These are phyloP conservation scores for Lipophrys pholis DNA, from an alignment of 2,113 vertebrate genomes.

Conservation along the genomic window DNA sequence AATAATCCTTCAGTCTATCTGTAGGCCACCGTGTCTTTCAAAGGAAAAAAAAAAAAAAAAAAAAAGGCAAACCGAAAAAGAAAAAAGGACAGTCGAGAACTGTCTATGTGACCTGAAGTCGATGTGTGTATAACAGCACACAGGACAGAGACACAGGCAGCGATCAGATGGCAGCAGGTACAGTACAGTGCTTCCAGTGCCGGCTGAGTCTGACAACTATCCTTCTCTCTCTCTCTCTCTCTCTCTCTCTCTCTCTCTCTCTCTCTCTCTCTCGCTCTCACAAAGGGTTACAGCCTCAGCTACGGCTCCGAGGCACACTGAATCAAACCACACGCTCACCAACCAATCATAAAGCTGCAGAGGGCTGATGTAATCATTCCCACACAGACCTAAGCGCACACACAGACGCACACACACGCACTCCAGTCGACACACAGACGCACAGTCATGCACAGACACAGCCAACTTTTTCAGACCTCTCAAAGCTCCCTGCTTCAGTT, in stretches of 20 bases:
- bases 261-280: slow-evolving; percentile 49
- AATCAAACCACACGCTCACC: slow-evolving; percentile 81
- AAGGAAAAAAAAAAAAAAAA: neutral
- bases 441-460: slow-evolving; percentile 73
- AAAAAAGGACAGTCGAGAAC: neutral
- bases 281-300: slow-evolving; percentile 82
- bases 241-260: slow-evolving; percentile 39
- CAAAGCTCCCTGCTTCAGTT: slow-evolving; percentile 53
- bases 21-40: slow-evolving; percentile 25
- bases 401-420: slow-evolving; percentile 31
- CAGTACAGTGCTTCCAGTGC: slow-evolving; percentile 65
- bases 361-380: slow-evolving; percentile 84
- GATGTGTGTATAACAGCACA: slow-evolving; percentile 32
- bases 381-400: slow-evolving; percentile 71
- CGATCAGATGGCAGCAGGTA: slow-evolving; percentile 69
- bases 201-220: slow-evolving; percentile 79
- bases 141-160: slow-evolving; percentile 44
- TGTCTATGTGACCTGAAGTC: slow-evolving; percentile 49
- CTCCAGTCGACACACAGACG: slow-evolving; percentile 69
- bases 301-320: slow-evolving; percentile 78
- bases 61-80: no score
- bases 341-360: slow-evolving; percentile 80
- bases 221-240: slow-evolving; percentile 50
- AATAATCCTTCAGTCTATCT: slow-evolving; percentile 60
- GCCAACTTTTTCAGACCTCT: slow-evolving; percentile 73